Percentiles rank a stretch among this genome's conserved stretches.
These are phyloP conservation scores for Yponomeuta malinellus DNA, from an alignment of 2,888 invertebrate species.

Conservation along the genomic window DNA sequence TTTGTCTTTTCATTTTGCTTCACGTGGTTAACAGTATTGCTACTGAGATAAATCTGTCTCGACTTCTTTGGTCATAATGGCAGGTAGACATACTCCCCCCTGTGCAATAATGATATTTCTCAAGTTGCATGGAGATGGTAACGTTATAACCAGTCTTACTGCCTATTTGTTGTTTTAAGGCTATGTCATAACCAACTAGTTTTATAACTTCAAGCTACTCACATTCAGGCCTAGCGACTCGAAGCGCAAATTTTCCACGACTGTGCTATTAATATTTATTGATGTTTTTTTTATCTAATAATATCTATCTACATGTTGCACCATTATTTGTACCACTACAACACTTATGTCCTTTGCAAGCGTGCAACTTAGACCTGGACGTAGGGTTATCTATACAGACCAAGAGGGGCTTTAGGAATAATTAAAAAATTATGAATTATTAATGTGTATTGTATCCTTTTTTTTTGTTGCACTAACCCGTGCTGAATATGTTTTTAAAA, in stretches of 20 bases:
- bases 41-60: neutral
- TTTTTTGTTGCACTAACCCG: too few relatives aligned
- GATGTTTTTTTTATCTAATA: slow-evolving; percentile 24
- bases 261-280: slow-evolving; percentile 47
- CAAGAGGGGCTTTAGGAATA: too few relatives aligned
- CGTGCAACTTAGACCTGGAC: neutral
- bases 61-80: neutral
- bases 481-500: too few relatives aligned
- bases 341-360: neutral
- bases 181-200: slow-evolving; percentile 10
- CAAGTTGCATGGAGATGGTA: neutral
- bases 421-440: too few relatives aligned
- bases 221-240: slow-evolving; percentile 22
- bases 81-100: neutral
- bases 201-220: neutral
- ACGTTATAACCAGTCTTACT: slow-evolving; percentile 6
- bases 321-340: slow-evolving; percentile 38
- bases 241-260: slow-evolving; percentile 36
- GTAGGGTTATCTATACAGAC: neutral
- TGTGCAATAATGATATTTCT: neutral
- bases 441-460: too few relatives aligned
- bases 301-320: slow-evolving; percentile 22
- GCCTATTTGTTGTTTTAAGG: slow-evolving; percentile 7
- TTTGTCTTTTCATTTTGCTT: slow-evolving; percentile 22
- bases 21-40: neutral